Conservation (phyloP, 1,140 invertebrate species). For the Microvelia longipes region DNA sequence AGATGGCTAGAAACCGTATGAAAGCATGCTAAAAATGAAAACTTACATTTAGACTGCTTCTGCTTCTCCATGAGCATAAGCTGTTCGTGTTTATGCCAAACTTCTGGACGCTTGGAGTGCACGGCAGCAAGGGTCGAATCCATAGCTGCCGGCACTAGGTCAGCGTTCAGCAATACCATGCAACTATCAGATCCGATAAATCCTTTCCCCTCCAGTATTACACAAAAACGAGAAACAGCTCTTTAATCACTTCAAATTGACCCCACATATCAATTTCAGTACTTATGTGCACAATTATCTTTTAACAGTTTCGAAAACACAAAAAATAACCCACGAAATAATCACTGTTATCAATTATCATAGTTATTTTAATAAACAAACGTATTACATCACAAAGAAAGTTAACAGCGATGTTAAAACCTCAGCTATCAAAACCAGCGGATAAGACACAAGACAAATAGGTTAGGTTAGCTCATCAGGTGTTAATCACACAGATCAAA, state of each 20-base stretch:
- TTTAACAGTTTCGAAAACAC: background rate
- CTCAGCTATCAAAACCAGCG: no score
- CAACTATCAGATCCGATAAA: slow-evolving; percentile 21
- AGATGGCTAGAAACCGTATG: no score
- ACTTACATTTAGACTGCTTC: slow-evolving; percentile 48
- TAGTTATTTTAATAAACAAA: no score
- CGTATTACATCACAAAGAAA: no score
- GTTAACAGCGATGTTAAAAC: no score
- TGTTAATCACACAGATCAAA: background rate
- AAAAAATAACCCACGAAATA: background rate
- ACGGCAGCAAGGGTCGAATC: slow-evolving; percentile 23
- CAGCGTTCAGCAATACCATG: slow-evolving; percentile 26
- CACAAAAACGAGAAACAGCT: slow-evolving; percentile 8
- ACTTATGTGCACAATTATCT: background rate
- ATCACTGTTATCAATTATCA: no score
- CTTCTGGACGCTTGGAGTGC: slow-evolving; percentile 21
- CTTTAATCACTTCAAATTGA: slow-evolving; percentile 3
- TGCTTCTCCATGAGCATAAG: slow-evolving; percentile 54
- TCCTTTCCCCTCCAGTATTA: slow-evolving; percentile 21
- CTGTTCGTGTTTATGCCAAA: slow-evolving; percentile 52
- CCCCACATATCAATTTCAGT: slow-evolving; percentile 10
- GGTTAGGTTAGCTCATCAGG: background rate
- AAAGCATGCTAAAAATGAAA: slow-evolving; percentile 7
- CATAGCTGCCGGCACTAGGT: slow-evolving; percentile 22
- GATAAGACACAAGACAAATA: no score